Evolutionary conservation across 2,113 vertebrate species (phyloP), one percentile per base, ranked within the genome.

Genomic region (Sclerurus mexicanus): DNA sequence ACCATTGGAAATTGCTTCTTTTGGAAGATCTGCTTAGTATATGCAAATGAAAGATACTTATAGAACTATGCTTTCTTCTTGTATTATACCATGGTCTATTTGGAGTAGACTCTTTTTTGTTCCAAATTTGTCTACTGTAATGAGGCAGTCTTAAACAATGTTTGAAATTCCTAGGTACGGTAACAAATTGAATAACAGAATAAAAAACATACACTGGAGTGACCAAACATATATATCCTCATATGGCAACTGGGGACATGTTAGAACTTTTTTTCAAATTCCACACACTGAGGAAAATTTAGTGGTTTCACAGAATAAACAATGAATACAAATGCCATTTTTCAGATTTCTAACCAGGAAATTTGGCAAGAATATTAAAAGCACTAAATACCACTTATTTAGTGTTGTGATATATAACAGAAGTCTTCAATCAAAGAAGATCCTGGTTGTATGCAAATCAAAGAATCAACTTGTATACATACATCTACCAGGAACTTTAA

Each of bases 31-130:
- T 67, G 9, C 16, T 67, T 78, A 52, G 42, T 2, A 1, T 21
- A 59, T 39, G 33, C 16, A 87, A 86, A 74, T 67, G 2, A 21
- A 67, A 74, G 12, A 22, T n/a, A 81, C 39, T 49, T 74, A 30
- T 19, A 42, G 49, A 89, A 58, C 12, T 25, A 16, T 53, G 12
- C 4, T 12, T 53, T 50, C 50, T 64, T 63, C 40, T 76, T 3
- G 0, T 64, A 33, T 67, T 30, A 40, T 24, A 35, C 16, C 0
- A 0, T 27, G 11, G 16, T 13, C 9, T 66, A 30, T 63, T 46
- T 62, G 17, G 19, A 66, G 28, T 85, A 69, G 4, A 44, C 2
- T 15, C 7, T 23, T 67, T 74, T 81, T 56, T 73, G 46, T 46
- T 80, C 50, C 44, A 50, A 62, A 35, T 68, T 55, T 77, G 14